Evolutionary conservation across 2,113 vertebrate species (phyloP), one percentile per base, ranked within the genome.

Genomic region (Polyodon spathula): DNA sequence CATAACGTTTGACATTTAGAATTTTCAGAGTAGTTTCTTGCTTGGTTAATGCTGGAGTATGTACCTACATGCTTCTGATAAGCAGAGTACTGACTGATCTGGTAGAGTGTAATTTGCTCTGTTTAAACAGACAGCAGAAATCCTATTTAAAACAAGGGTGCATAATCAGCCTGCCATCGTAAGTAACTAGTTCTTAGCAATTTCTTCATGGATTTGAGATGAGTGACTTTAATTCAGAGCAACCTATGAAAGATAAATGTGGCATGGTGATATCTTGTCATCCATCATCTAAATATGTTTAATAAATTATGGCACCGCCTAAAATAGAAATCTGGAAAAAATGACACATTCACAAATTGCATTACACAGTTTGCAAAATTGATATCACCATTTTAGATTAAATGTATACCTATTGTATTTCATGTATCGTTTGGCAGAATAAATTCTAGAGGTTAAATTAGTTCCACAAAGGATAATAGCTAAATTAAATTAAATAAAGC

Each of bases 401-500:
- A 53, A 53, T 53, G 51, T n/a, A 53, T 53, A 14, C 44, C 14
- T 8, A 46, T 46, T 46, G 14, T 46, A 46, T 46, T 46, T 46
- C 2, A 46, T 46, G 44, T 4, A 46, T 46, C 44, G 2, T 46
- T 46, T 46, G 44, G 44, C 44, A 46, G 44, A 3, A 46, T 3
- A 46, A 14, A 2, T 46, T 27, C 27, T 27, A 27, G 27, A 27
- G 44, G 4, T 46, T 46, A 46, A 46, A 14, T 46, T 46, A 14
- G 44, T 46, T 46, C 4, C 5, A 46, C 14, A 46, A 46, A 46
- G 14, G 44, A 14, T 46, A 46, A 46, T 8, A 8, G 14, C 3
- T 46, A 46, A 46, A 46, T 10, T 46, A 46, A 46, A 46, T 46
- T 46, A 46, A 46, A 46, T 4, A 46, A 14, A 46, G 14, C 27